Evolutionary conservation across 1,140 invertebrate genomes (phyloP).

Genomic region (Drosophila cardini): DNA sequence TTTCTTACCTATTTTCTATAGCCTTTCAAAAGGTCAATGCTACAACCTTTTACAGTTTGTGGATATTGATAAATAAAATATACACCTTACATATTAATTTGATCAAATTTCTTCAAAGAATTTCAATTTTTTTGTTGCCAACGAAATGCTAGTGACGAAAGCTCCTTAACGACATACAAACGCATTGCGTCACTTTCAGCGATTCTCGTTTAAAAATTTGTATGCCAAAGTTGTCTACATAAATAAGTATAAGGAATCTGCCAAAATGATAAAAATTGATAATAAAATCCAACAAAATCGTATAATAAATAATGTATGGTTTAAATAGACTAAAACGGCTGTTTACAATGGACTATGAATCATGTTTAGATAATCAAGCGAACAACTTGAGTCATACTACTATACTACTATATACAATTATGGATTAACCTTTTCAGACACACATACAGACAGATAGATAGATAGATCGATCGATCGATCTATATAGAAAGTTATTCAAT

Average conservation of each 20-base stretch:
- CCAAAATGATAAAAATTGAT: neutral
- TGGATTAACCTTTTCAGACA: neutral
- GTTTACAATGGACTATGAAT: constrained; percentile 1
- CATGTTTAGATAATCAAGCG: constrained; percentile 2
- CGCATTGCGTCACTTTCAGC: constrained; percentile 13
- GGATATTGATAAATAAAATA: no score
- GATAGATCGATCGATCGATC: no score
- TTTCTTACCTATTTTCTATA: no score
- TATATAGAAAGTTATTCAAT: constrained; percentile 1
- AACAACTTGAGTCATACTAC: constrained; percentile 4
- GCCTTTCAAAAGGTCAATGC: no score
- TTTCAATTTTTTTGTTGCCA: no score
- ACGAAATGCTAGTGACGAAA: no score
- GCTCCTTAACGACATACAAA: no score
- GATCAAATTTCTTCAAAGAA: no score
- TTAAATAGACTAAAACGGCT: neutral
- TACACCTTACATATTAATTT: no score
- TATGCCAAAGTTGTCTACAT: constrained; percentile 8
- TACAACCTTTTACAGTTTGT: no score
- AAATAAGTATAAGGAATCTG: constrained; percentile 2
- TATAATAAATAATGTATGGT: neutral
- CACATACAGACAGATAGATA: no score
- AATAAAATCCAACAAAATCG: neutral
- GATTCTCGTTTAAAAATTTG: neutral
- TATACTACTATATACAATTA: constrained; percentile 3